phyloP scores from a whole-genome alignment of 2,797 vertebrate genomes.

The Staurois parvus region DNA sequence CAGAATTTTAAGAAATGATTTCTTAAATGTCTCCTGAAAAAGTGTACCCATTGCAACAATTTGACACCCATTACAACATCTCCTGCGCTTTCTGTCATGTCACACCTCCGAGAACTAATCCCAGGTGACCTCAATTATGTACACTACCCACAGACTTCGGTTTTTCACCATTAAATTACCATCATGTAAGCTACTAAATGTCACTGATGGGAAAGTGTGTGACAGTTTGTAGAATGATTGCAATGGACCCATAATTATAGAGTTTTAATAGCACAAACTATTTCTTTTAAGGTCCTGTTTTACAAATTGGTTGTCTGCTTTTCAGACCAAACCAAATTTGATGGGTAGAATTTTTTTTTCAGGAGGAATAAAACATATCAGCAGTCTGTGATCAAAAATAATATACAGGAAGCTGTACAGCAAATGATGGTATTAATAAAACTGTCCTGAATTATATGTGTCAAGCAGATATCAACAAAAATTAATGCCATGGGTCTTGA shows the following conservation, averaged over 20 bases:
- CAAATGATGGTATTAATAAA: conserved; percentile 3
- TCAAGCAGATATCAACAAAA: not conserved
- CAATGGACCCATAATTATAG: conserved; percentile 58
- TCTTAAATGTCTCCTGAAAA: conserved; percentile 12
- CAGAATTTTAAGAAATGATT: conserved; percentile 58
- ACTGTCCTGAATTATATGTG: not conserved
- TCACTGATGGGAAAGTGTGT: conserved; percentile 55
- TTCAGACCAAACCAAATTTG: conserved; percentile 40
- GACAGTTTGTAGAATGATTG: conserved; percentile 60
- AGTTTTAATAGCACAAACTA: conserved; percentile 50
- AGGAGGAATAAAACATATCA: conserved; percentile 11
- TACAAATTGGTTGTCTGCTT: conserved; percentile 57
- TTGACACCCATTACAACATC: conserved; percentile 62
- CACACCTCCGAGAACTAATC: conserved; percentile 65
- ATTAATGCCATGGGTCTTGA: not conserved
- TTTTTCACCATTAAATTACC: conserved; percentile 65
- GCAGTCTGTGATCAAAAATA: conserved; percentile 23
- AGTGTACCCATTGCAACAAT: conserved; percentile 49
- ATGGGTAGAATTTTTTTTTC: conserved; percentile 41
- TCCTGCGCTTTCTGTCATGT: conserved; percentile 65
- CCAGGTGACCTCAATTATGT: conserved; percentile 61
- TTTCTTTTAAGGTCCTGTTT: conserved; percentile 41
- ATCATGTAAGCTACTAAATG: conserved; percentile 63
- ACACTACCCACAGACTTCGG: conserved; percentile 64
- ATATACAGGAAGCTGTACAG: conserved; percentile 19